Conservation (phyloP, 1,140 invertebrate species). For the Paramacrobiotus metropolitanus region DNA sequence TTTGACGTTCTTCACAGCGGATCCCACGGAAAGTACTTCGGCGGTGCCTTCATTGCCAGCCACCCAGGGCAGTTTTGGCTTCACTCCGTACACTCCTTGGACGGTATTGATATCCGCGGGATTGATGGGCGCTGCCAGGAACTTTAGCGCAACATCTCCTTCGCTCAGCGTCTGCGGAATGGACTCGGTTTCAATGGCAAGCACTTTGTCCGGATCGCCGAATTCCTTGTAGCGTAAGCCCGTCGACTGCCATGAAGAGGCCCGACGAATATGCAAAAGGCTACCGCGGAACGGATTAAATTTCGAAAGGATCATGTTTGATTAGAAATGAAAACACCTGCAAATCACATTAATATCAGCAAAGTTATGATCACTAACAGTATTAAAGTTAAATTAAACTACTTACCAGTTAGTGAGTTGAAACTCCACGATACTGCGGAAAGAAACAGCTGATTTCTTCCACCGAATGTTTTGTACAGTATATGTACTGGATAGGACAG, state of each 20-base stretch:
- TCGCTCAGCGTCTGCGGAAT: slow-evolving; percentile 13
- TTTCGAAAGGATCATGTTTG: too few species aligned
- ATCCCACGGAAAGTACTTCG: slow-evolving; percentile 37
- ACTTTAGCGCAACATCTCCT: slow-evolving; percentile 44
- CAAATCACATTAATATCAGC: too few species aligned
- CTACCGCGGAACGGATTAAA: too few species aligned
- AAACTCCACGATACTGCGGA: too few species aligned
- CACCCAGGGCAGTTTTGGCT: slow-evolving; percentile 53
- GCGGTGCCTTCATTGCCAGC: slow-evolving; percentile 81
- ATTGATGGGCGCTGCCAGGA: slow-evolving; percentile 75
- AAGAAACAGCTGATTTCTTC: too few species aligned
- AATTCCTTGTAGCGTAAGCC: slow-evolving; percentile 35
- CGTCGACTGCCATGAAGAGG: neutral
- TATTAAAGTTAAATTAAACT: too few species aligned
- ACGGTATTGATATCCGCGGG: slow-evolving; percentile 97
- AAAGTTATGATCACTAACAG: too few species aligned
- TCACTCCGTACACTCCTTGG: slow-evolving; percentile 78
- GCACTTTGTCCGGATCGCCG: slow-evolving; percentile 46
- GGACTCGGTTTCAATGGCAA: slow-evolving; percentile 31
- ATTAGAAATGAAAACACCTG: too few species aligned
- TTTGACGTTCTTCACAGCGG: slow-evolving; percentile 32
- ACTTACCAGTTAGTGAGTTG: too few species aligned
- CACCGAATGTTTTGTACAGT: too few species aligned
- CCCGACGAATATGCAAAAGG: too few species aligned
- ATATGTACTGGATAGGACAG: too few species aligned